Base-by-base conservation (phyloP, 2,113 vertebrate species). In the Alectura lathami region DNA sequence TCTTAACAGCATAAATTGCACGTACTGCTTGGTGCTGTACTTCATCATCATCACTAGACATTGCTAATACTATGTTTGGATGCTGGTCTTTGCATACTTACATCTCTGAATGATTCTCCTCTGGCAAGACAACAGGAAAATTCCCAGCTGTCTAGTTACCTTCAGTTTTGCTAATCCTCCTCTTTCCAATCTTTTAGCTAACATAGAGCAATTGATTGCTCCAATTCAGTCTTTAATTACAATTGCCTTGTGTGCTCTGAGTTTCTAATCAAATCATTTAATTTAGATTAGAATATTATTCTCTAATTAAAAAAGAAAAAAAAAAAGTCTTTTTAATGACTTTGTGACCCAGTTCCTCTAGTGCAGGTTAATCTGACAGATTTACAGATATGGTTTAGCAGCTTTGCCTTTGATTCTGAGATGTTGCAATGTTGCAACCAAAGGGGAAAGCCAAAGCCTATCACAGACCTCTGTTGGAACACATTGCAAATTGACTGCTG, bases 271-370 rank as follows among this genome's bases (percentile, higher is more conserved):
- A 43, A 84, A 84, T 48, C 4, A 75, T 68, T 92, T 60, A 68
- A 91, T 86, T 92, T 88, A 72, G 27, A 89, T 82, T 53, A 76
- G 74, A 40, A 91, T 8, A 32, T 34, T 92, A 84, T 66, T 79
- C 62, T 57, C 43, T 47, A 78, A 84, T 60, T 69, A 27, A 63
- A 45, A 82, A 91, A 83, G 24, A 27, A 51, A 26, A 62, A 81
- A 43, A 73, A 43, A 79, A 3, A 84, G 32, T 67, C 26, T 7
- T 23, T 69, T 24, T 69, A 93, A 86, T 17, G 59, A 90, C 83
- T 90, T 83, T 64, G 47, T 68, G 69, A 93, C 56, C 21, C 36
- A 14, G 17, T 75, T 86, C 26, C 48, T 51, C 27, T 68, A 82
- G 27, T 22, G 26, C 69, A 81, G 60, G 66, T 20, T 40, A 79